These are phyloP conservation scores for Vanessa atalanta DNA, from an alignment of 1,140 invertebrate species.

Conservation along the genomic window DNA sequence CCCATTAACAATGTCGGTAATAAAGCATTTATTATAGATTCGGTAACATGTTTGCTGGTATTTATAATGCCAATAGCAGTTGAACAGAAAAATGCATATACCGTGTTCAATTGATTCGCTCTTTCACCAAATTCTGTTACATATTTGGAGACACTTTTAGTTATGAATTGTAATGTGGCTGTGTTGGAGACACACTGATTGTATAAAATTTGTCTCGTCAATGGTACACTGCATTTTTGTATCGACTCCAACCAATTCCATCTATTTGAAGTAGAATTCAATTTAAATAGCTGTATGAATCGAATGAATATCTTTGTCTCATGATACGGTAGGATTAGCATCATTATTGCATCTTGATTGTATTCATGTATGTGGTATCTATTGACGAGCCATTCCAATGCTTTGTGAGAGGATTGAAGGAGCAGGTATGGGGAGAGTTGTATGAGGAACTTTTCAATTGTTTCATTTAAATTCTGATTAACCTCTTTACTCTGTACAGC, in stretches of 20 bases:
- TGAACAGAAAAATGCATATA: slow-evolving; percentile 90
- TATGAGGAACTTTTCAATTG: slow-evolving; percentile 90
- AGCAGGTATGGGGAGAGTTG: slow-evolving; percentile 93
- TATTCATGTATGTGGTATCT: slow-evolving; percentile 94
- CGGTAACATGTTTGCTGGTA: slow-evolving; percentile 80
- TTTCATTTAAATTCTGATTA: slow-evolving; percentile 88
- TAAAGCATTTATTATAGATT: slow-evolving; percentile 86
- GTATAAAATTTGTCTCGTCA: slow-evolving; percentile 86
- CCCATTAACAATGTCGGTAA: slow-evolving; percentile 86
- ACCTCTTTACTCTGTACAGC: slow-evolving; percentile 87
- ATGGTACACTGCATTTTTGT: slow-evolving; percentile 87
- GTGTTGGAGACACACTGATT: slow-evolving; percentile 86
- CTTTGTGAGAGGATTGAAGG: slow-evolving; percentile 91
- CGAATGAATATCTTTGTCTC: slow-evolving; percentile 93
- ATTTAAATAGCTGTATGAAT: slow-evolving; percentile 88
- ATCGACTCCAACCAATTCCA: slow-evolving; percentile 90
- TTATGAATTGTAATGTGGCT: slow-evolving; percentile 88
- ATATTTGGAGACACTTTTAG: slow-evolving; percentile 84
- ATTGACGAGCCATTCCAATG: slow-evolving; percentile 95
- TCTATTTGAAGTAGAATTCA: slow-evolving; percentile 82
- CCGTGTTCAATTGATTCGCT: slow-evolving; percentile 83
- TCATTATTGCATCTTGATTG: slow-evolving; percentile 90
- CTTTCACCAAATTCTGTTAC: slow-evolving; percentile 84
- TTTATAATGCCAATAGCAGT: slow-evolving; percentile 86
- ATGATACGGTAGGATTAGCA: slow-evolving; percentile 93